Evolutionary conservation across 2,888 invertebrate species (phyloP).

Genomic region (Fragum sueziense): DNA sequence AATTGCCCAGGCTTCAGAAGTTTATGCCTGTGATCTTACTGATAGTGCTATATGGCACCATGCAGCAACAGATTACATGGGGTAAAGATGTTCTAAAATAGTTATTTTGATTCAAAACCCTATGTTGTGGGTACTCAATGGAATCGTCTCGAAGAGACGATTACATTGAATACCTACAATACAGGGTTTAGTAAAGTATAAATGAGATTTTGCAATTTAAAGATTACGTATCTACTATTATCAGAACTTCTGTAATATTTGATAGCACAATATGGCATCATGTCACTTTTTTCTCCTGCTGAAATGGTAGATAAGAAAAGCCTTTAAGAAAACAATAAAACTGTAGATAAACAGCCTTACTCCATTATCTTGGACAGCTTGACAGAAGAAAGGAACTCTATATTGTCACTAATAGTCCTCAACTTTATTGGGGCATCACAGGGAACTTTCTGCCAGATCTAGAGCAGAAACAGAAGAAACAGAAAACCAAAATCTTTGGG

Average conservation of each 20-base stretch:
- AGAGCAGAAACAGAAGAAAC: too few relatives aligned
- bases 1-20: not conserved
- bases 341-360: not conserved
- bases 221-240: too few relatives aligned
- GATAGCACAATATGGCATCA: constrained; percentile 10
- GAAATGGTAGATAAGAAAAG: not conserved
- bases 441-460: not conserved
- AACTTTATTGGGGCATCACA: not conserved
- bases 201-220: too few relatives aligned
- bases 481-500: too few relatives aligned
- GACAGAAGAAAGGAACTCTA: constrained; percentile 14
- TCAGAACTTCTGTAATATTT: too few relatives aligned
- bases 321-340: constrained; percentile 17
- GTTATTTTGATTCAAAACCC: too few relatives aligned
- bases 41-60: constrained; percentile 1
- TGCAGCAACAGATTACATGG: too few relatives aligned
- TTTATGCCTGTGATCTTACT: not conserved
- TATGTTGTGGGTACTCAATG: too few relatives aligned
- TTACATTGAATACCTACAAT: not conserved
- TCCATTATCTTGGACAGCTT: constrained; percentile 1
- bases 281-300: constrained; percentile 12
- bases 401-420: constrained; percentile 16
- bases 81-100: too few relatives aligned
- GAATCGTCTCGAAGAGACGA: too few relatives aligned
- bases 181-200: not conserved